Evolutionary conservation across 2,888 invertebrate species (phyloP).

Genomic region (Chorisops tibialis): DNA sequence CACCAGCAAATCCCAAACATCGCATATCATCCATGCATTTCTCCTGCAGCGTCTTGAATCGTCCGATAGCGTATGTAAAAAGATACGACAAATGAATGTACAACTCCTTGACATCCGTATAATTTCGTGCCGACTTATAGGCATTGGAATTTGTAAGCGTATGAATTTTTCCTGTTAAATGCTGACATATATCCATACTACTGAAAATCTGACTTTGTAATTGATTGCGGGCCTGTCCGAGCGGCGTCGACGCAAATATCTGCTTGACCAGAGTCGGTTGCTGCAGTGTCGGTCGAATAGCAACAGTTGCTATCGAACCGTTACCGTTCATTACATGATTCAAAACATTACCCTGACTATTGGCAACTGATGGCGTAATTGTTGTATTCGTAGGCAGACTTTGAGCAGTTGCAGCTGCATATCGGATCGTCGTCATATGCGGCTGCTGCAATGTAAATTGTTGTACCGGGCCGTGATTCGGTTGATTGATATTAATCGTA

Average conservation of each 20-base stretch:
- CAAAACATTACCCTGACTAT: constrained; percentile 34
- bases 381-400: constrained; percentile 11
- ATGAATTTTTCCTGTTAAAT: constrained; percentile 49
- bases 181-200: constrained; percentile 51
- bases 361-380: constrained; percentile 30
- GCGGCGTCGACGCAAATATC: constrained; percentile 42
- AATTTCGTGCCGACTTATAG: constrained; percentile 48
- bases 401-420: constrained; percentile 21
- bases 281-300: constrained; percentile 3
- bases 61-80: constrained; percentile 50
- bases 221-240: constrained; percentile 46
- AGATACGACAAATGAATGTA: constrained; percentile 51
- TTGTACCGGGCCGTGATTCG: not conserved
- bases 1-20: constrained; percentile 49
- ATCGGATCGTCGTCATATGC: constrained; percentile 27
- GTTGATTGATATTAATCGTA: not conserved
- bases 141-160: constrained; percentile 51
- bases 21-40: constrained; percentile 50
- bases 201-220: constrained; percentile 49
- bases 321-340: constrained; percentile 35
- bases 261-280: constrained; percentile 42
- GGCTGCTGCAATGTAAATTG: constrained; percentile 26
- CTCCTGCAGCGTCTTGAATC: constrained; percentile 50
- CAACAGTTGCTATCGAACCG: constrained; percentile 3
- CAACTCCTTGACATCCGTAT: constrained; percentile 49